Percentiles rank a stretch among this genome's conserved stretches.
Evolutionary conservation across 2,888 invertebrate genomes (phyloP).

Genomic region (Rotaria magnacalcarata): DNA sequence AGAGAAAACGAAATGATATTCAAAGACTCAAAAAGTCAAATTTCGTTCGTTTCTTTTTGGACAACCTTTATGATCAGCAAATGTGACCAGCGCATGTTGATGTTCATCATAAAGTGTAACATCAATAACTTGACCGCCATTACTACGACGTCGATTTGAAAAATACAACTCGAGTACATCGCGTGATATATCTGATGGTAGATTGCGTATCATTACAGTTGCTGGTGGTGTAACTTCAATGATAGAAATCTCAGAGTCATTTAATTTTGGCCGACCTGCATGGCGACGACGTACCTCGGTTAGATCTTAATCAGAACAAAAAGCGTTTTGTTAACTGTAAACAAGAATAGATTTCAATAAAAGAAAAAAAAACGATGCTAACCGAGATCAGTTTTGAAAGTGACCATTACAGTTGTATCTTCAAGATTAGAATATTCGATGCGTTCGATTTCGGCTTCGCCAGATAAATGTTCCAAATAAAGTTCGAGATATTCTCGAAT

Average conservation of each 20-base stretch:
- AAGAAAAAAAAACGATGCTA: background rate
- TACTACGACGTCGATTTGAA: slow-evolving; percentile 25
- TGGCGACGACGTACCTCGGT: slow-evolving; percentile 23
- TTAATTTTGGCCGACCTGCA: background rate
- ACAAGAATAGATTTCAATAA: too few species aligned
- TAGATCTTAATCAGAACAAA: background rate
- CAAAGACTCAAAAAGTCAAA: background rate
- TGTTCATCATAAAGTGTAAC: slow-evolving; percentile 9
- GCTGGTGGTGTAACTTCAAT: slow-evolving; percentile 15
- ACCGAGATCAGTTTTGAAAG: slow-evolving; percentile 27
- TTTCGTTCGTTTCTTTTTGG: background rate
- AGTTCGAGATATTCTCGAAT: slow-evolving; percentile 32
- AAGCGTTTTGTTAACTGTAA: background rate
- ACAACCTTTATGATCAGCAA: slow-evolving; percentile 3
- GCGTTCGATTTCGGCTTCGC: slow-evolving; percentile 22
- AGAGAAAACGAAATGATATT: background rate
- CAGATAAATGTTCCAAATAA: slow-evolving; percentile 26
- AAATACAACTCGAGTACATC: slow-evolving; percentile 28
- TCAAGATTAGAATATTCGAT: background rate
- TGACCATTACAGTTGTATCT: slow-evolving; percentile 34
- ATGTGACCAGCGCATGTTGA: slow-evolving; percentile 30
- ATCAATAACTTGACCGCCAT: slow-evolving; percentile 19
- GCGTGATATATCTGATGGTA: background rate
- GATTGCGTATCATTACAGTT: slow-evolving; percentile 29
- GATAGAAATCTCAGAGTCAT: background rate